Base-by-base conservation (phyloP, 2,888 invertebrate species). In the Calliopum simillimum region DNA sequence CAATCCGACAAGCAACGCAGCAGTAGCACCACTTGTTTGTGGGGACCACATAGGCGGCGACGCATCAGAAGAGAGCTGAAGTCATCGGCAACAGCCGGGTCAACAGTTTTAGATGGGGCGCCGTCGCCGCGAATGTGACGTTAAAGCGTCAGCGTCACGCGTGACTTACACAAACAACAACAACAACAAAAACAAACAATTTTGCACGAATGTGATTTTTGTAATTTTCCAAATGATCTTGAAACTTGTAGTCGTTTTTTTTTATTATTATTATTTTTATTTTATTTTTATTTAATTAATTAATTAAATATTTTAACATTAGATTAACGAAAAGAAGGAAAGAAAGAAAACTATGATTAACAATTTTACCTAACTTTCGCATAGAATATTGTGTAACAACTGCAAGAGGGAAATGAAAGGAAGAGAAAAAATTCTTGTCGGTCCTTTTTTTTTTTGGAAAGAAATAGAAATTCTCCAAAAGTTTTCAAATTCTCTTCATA, bases 161-260 rank as follows among this genome's bases (percentile, higher is more conserved):
- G 43, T 72, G 71, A 55, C 64, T 71, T 44, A 72, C 68, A 73
- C 13, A 65, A 43, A 46, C 16, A 43, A n/a, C 16, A n/a, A 47
- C 12, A 8, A 46, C 33, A 33, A 55, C 23, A 55, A 23, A 16
- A 49, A 23, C 49, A 58, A 69, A 72, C 63, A 70, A 74, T 72
- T 62, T 70, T 72, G 76, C 77, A 77, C 76, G 75, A 75, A 75
- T 77, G 77, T 77, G 75, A 77, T 77, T 75, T 76, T 71, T 75
- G 74, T 75, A 75, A 76, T 80, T 81, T 80, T 81, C 80, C 83
- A 81, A 80, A 85, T 85, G 84, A 84, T 84, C 85, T 85, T 84
- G 77, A 82, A 82, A 81, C 80, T 79, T 82, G 67, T 67, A 84
- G 82, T 83, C 83, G 80, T 81, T 82, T 81, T 82, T 80, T 79